These are phyloP conservation scores for Drosophila mayri DNA, from an alignment of 1,140 invertebrate genomes.

Conservation along the genomic window DNA sequence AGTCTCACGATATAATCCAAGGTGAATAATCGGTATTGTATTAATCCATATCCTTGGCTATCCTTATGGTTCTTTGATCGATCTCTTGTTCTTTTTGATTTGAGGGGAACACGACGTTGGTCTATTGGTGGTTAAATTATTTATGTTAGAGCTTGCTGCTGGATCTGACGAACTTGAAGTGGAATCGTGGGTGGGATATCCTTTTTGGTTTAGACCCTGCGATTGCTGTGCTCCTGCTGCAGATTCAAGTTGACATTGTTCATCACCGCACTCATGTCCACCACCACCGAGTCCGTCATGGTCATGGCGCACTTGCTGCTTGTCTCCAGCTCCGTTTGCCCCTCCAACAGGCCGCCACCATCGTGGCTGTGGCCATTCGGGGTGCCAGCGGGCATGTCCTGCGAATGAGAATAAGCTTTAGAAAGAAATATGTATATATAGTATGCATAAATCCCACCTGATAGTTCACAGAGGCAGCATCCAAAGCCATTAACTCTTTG, in stretches of 20 bases:
- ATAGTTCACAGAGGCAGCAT: conserved; percentile 87
- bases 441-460: conserved; percentile 81
- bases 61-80: neutral
- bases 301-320: conserved; percentile 55
- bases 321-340: conserved; percentile 78
- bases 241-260: conserved; percentile 75
- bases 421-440: neutral
- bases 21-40: neutral
- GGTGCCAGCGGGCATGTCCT: conserved; percentile 70
- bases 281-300: conserved; percentile 76
- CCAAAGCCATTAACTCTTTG: conserved; percentile 91
- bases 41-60: neutral
- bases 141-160: conserved; percentile 8
- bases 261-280: conserved; percentile 81
- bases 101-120: conserved; percentile 70
- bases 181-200: neutral
- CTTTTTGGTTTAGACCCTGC: conserved; percentile 41
- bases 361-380: conserved; percentile 71
- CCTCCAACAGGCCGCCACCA: conserved; percentile 56
- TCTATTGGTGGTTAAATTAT: conserved; percentile 44
- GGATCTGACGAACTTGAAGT: conserved; percentile 32
- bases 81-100: neutral
- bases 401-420: neutral
- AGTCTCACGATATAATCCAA: conserved; percentile 36
- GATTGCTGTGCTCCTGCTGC: conserved; percentile 76